phyloP scores from a whole-genome alignment of 2,113 vertebrate genomes.

The Sceloporus tristichus region DNA sequence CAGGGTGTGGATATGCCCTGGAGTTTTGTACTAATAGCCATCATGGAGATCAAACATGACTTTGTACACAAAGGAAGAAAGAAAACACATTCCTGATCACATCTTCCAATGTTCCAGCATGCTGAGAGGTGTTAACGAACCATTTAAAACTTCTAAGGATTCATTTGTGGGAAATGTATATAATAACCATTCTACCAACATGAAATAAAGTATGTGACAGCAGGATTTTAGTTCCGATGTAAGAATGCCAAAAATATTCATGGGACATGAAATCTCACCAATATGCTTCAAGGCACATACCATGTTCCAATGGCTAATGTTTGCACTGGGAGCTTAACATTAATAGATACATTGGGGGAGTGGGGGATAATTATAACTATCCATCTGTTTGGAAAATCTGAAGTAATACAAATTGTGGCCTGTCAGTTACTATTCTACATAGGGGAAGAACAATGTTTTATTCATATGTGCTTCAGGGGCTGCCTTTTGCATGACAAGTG shows the following conservation, averaged over 20 bases:
- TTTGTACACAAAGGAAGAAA: not conserved
- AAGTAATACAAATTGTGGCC: slow-evolving; percentile 45
- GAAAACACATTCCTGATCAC: not conserved
- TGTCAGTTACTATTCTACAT: slow-evolving; percentile 55
- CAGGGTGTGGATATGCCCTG: too few relatives aligned
- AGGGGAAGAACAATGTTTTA: slow-evolving; percentile 23
- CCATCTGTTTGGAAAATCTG: slow-evolving; percentile 55
- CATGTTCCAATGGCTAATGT: slow-evolving; percentile 37
- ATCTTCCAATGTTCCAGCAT: not conserved
- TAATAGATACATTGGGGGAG: slow-evolving; percentile 46
- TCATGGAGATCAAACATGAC: not conserved
- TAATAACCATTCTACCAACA: slow-evolving; percentile 39
- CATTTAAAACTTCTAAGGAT: slow-evolving; percentile 30
- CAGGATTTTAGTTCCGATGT: slow-evolving; percentile 40
- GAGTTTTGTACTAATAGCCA: not conserved
- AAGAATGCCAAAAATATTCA: slow-evolving; percentile 63
- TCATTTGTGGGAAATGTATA: slow-evolving; percentile 50
- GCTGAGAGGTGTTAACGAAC: not conserved
- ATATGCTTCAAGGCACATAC: slow-evolving; percentile 55
- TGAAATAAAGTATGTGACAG: slow-evolving; percentile 45
- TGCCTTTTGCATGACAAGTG: not conserved
- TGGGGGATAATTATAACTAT: slow-evolving; percentile 30
- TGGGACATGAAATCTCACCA: slow-evolving; percentile 61
- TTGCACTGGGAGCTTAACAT: slow-evolving; percentile 59
- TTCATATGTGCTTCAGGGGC: slow-evolving; percentile 28